Base-by-base conservation (phyloP, 2,888 invertebrate species). In the Adela reaumurella region DNA sequence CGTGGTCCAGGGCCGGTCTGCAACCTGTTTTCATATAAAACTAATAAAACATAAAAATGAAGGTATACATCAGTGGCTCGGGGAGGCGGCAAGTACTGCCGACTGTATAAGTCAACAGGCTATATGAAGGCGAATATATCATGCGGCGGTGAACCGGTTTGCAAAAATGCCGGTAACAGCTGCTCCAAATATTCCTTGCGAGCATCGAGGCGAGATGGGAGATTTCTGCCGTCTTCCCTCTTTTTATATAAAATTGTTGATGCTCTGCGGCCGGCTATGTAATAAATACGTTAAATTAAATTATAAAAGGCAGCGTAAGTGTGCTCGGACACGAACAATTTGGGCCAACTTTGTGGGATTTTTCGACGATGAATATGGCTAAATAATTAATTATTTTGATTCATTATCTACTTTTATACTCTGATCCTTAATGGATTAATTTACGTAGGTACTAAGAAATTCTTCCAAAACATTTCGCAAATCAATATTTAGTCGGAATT, bases 121-220 rank as follows among this genome's bases (percentile, higher is more conserved):
- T 51, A 52, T 53, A 58, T 57, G 57, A 57, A 54, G 55, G 52
- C 57, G 59, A 64, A 64, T 68, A 67, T 64, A 67, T 66, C 65
- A 68, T 47, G 52, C 46, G 46, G 47, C 17, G 17, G 19, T 17
- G 44, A 49, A 52, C 52, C 50, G 52, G 52, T 52, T 51, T 16
- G 46, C 49, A 46, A 45, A 51, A 52, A 52, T 50, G 52, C 43
- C 45, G 44, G 46, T 43, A 44, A 45, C 47, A 47, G 47, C 45
- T 48, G 46, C 35, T 45, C 43, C 46, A 49, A 49, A 45, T 46
- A 48, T 24, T 48, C 46, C 46, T 24, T 24, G 17, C 17, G 18
- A 47, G 17, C 35, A 35, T 3, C 35, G 48, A 19, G 48, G 43
- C 6, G 17, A n/a, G 43, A 43, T n/a, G 43, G 11, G 20, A 19